phyloP scores from a whole-genome alignment of 2,888 invertebrate genomes.

The Agrochola lota region DNA sequence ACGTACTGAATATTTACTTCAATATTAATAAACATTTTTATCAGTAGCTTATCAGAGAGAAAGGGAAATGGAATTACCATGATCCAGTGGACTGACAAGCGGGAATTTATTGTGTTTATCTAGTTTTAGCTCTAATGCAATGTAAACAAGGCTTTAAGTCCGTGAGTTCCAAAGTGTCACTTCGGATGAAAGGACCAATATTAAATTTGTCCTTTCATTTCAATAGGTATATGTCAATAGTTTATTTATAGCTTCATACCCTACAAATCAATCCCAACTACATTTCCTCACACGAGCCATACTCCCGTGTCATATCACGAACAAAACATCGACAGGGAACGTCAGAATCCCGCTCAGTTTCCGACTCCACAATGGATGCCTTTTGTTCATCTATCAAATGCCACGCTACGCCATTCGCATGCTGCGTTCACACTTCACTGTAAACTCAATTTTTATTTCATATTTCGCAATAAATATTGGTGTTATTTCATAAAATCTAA shows the following conservation, averaged over 20 bases:
- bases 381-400: slow-evolving; percentile 51
- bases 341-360: slow-evolving; percentile 51
- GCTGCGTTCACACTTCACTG: slow-evolving; percentile 36
- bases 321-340: slow-evolving; percentile 60
- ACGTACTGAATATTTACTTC: slow-evolving; percentile 4
- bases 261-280: slow-evolving; percentile 25
- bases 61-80: slow-evolving; percentile 53
- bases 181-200: slow-evolving; percentile 9
- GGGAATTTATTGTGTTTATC: slow-evolving; percentile 40
- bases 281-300: slow-evolving; percentile 31
- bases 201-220: not conserved
- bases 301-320: slow-evolving; percentile 29
- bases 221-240: not conserved
- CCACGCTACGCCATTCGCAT: slow-evolving; percentile 16
- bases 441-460: slow-evolving; percentile 30
- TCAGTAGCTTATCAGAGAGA: slow-evolving; percentile 50
- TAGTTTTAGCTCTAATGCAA: slow-evolving; percentile 23
- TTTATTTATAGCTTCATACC: not conserved
- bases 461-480: slow-evolving; percentile 41
- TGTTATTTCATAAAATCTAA: slow-evolving; percentile 41
- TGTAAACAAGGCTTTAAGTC: slow-evolving; percentile 8
- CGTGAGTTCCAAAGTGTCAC: not conserved
- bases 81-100: slow-evolving; percentile 37
- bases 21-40: slow-evolving; percentile 41
- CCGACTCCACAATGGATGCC: slow-evolving; percentile 44